A percentile compares a stretch with the other conserved stretches of the same genome.
Conservation (phyloP, 2,888 invertebrate genomes). For the Ormia ochracea region DNA sequence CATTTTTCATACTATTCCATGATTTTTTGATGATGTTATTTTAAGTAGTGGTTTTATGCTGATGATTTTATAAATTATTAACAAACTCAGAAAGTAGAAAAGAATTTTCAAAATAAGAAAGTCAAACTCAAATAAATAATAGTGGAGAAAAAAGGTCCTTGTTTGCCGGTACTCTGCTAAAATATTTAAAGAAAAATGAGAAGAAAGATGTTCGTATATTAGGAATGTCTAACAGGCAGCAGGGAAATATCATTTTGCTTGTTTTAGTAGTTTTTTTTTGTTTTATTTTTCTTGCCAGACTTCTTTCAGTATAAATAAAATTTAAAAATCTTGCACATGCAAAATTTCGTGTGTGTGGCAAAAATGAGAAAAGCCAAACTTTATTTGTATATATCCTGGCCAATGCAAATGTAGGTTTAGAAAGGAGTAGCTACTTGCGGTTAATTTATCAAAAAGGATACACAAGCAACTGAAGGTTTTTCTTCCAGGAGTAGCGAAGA, state of each 20-base stretch:
- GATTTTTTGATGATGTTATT: constrained; percentile 59
- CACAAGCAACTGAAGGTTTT: too few relatives aligned
- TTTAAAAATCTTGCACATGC: too few relatives aligned
- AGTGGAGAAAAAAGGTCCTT: neutral
- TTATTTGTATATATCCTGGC: too few relatives aligned
- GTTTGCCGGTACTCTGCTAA: constrained; percentile 30
- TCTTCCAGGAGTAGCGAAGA: too few relatives aligned
- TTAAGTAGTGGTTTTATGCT: constrained; percentile 62
- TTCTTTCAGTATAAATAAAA: too few relatives aligned
- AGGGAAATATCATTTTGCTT: neutral
- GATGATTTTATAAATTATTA: constrained; percentile 62
- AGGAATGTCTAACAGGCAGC: constrained; percentile 30
- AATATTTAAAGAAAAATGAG: constrained; percentile 19
- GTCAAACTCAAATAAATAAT: neutral
- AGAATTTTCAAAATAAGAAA: neutral
- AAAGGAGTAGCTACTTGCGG: too few relatives aligned
- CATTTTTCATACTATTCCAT: constrained; percentile 48
- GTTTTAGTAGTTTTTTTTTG: too few relatives aligned
- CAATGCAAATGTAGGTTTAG: too few relatives aligned
- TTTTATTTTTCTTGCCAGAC: too few relatives aligned
- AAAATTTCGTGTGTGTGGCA: too few relatives aligned
- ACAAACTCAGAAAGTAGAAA: constrained; percentile 24
- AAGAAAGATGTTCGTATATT: constrained; percentile 9
- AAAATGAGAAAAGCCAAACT: too few relatives aligned
- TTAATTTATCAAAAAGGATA: too few relatives aligned